Evolutionary conservation across 2,797 vertebrate species (phyloP).

Genomic region (Diplodus puntazzo): DNA sequence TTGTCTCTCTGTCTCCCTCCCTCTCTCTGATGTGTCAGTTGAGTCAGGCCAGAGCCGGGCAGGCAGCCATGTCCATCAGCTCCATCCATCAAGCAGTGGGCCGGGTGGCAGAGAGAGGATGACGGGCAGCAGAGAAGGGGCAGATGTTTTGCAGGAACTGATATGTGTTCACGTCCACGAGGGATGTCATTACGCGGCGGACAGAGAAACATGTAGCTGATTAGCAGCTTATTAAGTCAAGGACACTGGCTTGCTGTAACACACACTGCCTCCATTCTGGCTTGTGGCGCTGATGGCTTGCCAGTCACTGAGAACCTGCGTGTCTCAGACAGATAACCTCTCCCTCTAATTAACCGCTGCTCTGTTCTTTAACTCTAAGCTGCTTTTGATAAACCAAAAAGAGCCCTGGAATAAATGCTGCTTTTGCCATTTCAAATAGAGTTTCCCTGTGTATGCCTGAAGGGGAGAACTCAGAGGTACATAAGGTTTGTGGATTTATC

Average conservation of each 20-base stretch:
- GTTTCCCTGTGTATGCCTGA: constrained; percentile 36
- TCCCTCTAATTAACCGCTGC: constrained; percentile 58
- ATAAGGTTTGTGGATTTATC: constrained; percentile 58
- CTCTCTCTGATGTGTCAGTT: constrained; percentile 58
- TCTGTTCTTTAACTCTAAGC: constrained; percentile 42
- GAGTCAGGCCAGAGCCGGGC: constrained; percentile 52
- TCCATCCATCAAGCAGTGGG: constrained; percentile 71
- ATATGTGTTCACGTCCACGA: constrained; percentile 69
- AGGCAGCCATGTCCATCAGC: constrained; percentile 75
- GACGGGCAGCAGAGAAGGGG: constrained; percentile 77
- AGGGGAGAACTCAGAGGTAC: constrained; percentile 50
- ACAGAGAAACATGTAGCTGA: constrained; percentile 78
- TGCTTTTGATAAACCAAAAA: constrained; percentile 41
- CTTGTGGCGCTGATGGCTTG: constrained; percentile 40
- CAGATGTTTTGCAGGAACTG: constrained; percentile 80
- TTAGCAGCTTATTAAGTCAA: constrained; percentile 82
- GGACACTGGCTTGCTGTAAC: constrained; percentile 70
- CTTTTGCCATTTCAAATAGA: constrained; percentile 37
- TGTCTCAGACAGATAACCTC: constrained; percentile 64
- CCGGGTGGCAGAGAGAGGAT: constrained; percentile 62
- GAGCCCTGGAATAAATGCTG: constrained; percentile 39
- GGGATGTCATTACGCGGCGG: constrained; percentile 77
- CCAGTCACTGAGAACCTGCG: constrained; percentile 53
- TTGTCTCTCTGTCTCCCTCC: constrained; percentile 31
- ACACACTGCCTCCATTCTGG: constrained; percentile 47